Evolutionary conservation across 2,888 invertebrate genomes (phyloP).

Genomic region (Alloscopus bannaensis): DNA sequence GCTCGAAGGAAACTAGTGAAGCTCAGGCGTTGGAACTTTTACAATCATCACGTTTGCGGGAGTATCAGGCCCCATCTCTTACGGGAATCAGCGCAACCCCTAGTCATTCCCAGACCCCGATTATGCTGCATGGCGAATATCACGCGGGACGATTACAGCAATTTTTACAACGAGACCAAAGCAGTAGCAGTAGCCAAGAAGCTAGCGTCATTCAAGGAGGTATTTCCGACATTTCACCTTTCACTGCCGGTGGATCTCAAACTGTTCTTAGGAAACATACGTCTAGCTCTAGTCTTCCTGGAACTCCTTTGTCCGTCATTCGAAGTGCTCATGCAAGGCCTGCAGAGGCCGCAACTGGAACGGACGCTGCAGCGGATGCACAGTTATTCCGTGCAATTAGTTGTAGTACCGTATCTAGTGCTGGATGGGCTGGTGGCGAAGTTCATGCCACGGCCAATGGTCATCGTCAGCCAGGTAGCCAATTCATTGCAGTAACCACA

Average conservation of each 20-base stretch:
- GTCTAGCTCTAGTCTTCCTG: constrained; percentile 51
- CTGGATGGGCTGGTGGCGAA: constrained; percentile 49
- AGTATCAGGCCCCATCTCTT: constrained; percentile 28
- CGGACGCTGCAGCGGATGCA: constrained; percentile 25
- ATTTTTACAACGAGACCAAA: constrained; percentile 25
- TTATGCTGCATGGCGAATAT: constrained; percentile 25
- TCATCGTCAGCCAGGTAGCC: neutral
- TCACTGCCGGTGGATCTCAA: constrained; percentile 44
- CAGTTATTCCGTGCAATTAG: constrained; percentile 26
- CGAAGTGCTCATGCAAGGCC: constrained; percentile 41
- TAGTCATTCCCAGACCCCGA: neutral
- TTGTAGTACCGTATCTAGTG: constrained; percentile 15
- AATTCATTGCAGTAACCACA: constrained; percentile 7
- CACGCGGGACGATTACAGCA: constrained; percentile 42
- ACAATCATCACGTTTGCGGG: constrained; percentile 25
- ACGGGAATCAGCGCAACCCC: neutral
- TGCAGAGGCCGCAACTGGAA: neutral
- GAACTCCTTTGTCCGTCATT: constrained; percentile 44
- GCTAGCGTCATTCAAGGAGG: constrained; percentile 26
- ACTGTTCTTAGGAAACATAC: constrained; percentile 54
- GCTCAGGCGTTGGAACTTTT: constrained; percentile 25
- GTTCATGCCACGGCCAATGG: constrained; percentile 36
- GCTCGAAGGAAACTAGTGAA: constrained; percentile 45
- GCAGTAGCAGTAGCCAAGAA: constrained; percentile 10
- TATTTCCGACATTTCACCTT: constrained; percentile 17